Evolutionary conservation across 2,113 vertebrate species (phyloP).

Genomic region (Ibidorhyncha struthersii): DNA sequence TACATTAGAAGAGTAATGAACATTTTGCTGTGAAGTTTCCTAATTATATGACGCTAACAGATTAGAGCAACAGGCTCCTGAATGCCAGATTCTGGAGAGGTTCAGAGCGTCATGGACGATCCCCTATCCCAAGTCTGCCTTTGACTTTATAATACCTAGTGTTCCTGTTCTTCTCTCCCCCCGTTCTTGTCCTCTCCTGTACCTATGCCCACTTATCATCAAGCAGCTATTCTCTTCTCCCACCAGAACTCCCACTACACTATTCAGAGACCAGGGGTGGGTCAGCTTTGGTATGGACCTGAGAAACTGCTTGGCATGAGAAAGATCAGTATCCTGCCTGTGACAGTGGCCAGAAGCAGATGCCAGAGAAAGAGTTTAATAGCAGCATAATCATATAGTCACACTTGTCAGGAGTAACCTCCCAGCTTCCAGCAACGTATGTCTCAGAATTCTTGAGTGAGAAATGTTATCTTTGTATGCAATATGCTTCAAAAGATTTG

Average conservation of each 20-base stretch:
- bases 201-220: not conserved
- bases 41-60: not conserved
- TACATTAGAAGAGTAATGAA: not conserved
- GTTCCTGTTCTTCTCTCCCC: not conserved
- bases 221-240: not conserved
- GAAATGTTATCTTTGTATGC: not conserved
- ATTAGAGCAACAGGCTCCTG: not conserved
- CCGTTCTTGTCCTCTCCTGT: not conserved
- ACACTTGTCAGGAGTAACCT: conserved; percentile 7
- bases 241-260: not conserved
- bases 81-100: not conserved
- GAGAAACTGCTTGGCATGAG: not conserved
- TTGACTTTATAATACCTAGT: not conserved
- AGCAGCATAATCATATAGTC: not conserved
- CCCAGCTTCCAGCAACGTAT: conserved; percentile 8
- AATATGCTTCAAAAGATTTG: conserved; percentile 49
- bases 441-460: not conserved
- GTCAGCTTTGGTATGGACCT: not conserved
- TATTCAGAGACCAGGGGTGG: not conserved
- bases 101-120: not conserved
- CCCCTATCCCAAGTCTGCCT: not conserved
- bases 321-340: not conserved
- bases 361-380: not conserved
- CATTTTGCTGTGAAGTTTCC: not conserved
- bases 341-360: not conserved